Evolutionary conservation across 2,888 invertebrate genomes (phyloP).

Genomic region (Clistopyga incitator): DNA sequence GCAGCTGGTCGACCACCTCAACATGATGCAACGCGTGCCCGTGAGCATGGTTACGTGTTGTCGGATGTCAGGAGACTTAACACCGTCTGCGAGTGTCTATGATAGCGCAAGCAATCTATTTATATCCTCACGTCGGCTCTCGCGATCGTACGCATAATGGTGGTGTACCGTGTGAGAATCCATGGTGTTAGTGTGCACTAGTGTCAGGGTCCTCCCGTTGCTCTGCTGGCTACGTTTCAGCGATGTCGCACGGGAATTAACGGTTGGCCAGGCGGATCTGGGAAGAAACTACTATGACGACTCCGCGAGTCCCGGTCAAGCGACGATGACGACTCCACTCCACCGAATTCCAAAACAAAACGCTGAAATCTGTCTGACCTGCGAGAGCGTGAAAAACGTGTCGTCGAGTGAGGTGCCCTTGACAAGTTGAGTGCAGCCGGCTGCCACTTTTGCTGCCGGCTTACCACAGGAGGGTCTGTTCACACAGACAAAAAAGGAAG

Average conservation of each 20-base stretch:
- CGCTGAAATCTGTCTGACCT: neutral
- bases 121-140: slow-evolving; percentile 18
- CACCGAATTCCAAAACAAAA: slow-evolving; percentile 24
- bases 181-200: neutral
- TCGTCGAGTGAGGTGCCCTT: slow-evolving; percentile 4
- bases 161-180: neutral
- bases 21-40: slow-evolving; percentile 32
- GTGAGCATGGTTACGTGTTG: slow-evolving; percentile 31
- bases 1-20: neutral
- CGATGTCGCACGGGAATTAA: slow-evolving; percentile 40
- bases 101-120: slow-evolving; percentile 46
- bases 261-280: slow-evolving; percentile 3
- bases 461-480: neutral
- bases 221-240: slow-evolving; percentile 22
- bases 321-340: slow-evolving; percentile 5
- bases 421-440: slow-evolving; percentile 17
- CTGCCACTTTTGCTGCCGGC: neutral
- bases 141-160: slow-evolving; percentile 24
- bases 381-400: slow-evolving; percentile 32
- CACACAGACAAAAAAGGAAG: too few relatives aligned
- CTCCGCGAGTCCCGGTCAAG: neutral
- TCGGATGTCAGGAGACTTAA: slow-evolving; percentile 27
- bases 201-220: slow-evolving; percentile 29
- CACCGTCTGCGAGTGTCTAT: slow-evolving; percentile 14
- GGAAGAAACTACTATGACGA: slow-evolving; percentile 16